phyloP scores from a whole-genome alignment of 2,888 invertebrate genomes.

The Trachelus troglodyta region DNA sequence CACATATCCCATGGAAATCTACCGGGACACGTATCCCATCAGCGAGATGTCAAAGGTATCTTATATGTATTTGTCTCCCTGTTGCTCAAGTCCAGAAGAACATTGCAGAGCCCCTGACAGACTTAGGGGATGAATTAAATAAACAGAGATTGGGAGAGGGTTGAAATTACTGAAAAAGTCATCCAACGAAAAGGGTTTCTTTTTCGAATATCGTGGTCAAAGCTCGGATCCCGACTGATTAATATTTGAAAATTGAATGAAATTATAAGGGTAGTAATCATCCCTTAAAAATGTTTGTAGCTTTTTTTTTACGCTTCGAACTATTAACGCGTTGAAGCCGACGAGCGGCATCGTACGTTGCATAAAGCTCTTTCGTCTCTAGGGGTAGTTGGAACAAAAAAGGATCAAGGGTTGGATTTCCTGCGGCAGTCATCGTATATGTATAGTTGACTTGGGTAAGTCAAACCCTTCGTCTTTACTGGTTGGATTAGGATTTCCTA shows the following conservation, averaged over 20 bases:
- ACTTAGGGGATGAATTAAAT: neutral
- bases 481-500: neutral
- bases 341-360: neutral
- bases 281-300: neutral
- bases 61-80: no score
- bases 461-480: neutral
- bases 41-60: no score
- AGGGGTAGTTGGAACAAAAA: neutral
- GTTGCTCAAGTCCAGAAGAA: no score
- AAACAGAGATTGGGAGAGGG: neutral
- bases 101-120: no score
- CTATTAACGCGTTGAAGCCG: neutral
- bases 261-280: neutral
- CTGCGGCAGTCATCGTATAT: neutral
- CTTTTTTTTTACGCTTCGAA: neutral
- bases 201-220: neutral
- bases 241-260: neutral
- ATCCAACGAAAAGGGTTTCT: neutral
- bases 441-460: neutral
- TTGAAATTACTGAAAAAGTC: neutral
- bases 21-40: no score
- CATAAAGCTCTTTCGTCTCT: neutral
- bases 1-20: no score
- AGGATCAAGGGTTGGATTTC: neutral
- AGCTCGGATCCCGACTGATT: neutral